phyloP scores from a whole-genome alignment of 23 tunicate genomes.

The Halocynthia roretzi region DNA sequence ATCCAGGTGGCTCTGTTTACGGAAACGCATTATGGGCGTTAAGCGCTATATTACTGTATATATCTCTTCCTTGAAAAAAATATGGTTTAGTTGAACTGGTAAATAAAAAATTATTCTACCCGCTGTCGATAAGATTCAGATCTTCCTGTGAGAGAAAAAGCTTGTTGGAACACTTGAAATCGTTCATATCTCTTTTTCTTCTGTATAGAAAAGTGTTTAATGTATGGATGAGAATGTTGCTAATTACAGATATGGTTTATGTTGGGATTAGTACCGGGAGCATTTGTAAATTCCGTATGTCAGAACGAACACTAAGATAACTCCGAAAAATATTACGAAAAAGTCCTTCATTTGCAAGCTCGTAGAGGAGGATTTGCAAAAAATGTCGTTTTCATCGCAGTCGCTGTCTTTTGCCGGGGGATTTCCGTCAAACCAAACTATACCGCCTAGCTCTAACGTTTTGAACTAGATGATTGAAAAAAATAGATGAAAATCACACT shows the following conservation, averaged over 20 bases:
- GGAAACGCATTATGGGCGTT: too few relatives aligned
- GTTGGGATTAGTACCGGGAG: constrained; percentile 16
- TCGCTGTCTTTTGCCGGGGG: too few relatives aligned
- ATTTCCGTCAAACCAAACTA: too few relatives aligned
- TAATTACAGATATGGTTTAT: not conserved
- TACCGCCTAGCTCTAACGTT: too few relatives aligned
- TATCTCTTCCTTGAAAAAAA: too few relatives aligned
- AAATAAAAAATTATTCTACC: too few relatives aligned
- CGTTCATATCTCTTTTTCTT: constrained; percentile 26
- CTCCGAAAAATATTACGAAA: constrained; percentile 6
- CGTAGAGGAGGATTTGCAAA: constrained; percentile 9
- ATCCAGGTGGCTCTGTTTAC: too few relatives aligned
- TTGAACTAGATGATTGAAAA: too few relatives aligned
- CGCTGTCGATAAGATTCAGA: constrained; percentile 14
- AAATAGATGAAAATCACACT: too few relatives aligned
- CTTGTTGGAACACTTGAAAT: constrained; percentile 30
- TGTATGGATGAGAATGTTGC: not conserved
- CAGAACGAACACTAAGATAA: constrained; percentile 9
- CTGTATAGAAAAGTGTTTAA: constrained; percentile 9
- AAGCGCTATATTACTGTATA: too few relatives aligned
- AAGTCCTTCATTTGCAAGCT: not conserved
- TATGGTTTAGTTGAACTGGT: too few relatives aligned
- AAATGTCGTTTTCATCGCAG: not conserved
- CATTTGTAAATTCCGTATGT: constrained; percentile 6
- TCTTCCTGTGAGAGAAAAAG: constrained; percentile 44